Percentiles rank a stretch among this genome's conserved stretches.
Conservation (phyloP, 2,888 invertebrate species). For the Paralinhomoeus sp. region DNA sequence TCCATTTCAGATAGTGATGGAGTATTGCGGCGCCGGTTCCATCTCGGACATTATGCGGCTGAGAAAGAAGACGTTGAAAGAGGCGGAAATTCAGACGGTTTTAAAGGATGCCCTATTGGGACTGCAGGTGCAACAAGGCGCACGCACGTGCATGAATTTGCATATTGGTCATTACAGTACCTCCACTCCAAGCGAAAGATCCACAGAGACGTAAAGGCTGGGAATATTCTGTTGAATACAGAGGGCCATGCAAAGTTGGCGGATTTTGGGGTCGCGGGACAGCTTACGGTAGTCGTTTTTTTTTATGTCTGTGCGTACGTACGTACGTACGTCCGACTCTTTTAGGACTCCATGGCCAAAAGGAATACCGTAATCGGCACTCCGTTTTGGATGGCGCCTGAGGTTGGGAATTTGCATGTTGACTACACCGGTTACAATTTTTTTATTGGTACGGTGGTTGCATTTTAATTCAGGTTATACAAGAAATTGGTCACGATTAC, state of each 20-base stretch:
- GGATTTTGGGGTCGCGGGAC: constrained; percentile 98
- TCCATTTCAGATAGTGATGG: constrained; percentile 98
- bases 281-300: constrained; percentile 49
- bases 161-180: too few relatives aligned
- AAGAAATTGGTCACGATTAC: constrained; percentile 97
- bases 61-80: constrained; percentile 72
- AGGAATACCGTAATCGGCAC: constrained; percentile 82
- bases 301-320: neutral
- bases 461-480: constrained; percentile 53
- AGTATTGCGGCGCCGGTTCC: constrained; percentile 98
- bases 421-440: neutral
- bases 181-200: constrained; percentile 85
- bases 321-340: too few relatives aligned
- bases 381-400: constrained; percentile 75
- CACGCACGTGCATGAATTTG: too few relatives aligned
- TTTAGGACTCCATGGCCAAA: constrained; percentile 87
- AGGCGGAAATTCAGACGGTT: constrained; percentile 97
- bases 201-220: constrained; percentile 61
- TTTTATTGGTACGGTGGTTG: neutral
- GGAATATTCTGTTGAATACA: constrained; percentile 86
- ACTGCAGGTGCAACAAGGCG: too few relatives aligned
- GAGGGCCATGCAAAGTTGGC: constrained; percentile 84
- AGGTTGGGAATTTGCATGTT: constrained; percentile 10
- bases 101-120: too few relatives aligned
- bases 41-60: constrained; percentile 97